phyloP scores from a whole-genome alignment of 2,888 invertebrate genomes.

The Stenichneumon culpator region DNA sequence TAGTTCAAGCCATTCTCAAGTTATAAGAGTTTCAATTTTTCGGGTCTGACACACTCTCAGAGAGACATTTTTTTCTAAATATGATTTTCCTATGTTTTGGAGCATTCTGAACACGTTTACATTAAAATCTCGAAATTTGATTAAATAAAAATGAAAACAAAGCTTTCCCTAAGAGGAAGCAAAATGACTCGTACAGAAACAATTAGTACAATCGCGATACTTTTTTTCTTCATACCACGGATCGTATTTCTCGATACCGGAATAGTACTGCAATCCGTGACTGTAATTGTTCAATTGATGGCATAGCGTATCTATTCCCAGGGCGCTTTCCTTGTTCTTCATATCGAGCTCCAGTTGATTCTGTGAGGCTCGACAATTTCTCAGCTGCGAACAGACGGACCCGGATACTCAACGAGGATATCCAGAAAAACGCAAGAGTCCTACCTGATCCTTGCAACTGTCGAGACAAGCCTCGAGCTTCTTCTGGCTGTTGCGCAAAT shows the following conservation, averaged over 20 bases:
- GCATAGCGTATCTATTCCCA: constrained; percentile 94
- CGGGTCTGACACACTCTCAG: too few relatives aligned
- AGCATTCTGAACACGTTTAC: too few relatives aligned
- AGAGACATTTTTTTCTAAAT: too few relatives aligned
- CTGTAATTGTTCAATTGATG: constrained; percentile 94
- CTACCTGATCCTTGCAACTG: constrained; percentile 88
- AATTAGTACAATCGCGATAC: constrained; percentile 1
- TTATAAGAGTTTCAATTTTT: too few relatives aligned
- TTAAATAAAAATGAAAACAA: too few relatives aligned
- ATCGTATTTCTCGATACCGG: constrained; percentile 95
- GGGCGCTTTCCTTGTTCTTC: constrained; percentile 94
- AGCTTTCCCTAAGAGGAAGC: not conserved
- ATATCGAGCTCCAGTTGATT: constrained; percentile 96
- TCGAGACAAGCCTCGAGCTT: constrained; percentile 91
- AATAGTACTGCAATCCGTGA: constrained; percentile 93
- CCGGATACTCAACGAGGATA: constrained; percentile 13
- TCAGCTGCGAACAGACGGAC: constrained; percentile 85
- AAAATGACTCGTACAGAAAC: constrained; percentile 1
- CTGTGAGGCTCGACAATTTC: constrained; percentile 92
- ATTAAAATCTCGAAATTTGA: too few relatives aligned
- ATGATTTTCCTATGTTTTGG: too few relatives aligned
- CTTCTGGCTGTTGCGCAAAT: constrained; percentile 92
- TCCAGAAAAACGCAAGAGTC: not conserved
- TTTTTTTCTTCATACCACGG: constrained; percentile 87
- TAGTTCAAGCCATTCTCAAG: too few relatives aligned